phyloP scores from a whole-genome alignment of 1,140 invertebrate species.

The Alviniconcha marisindica region DNA sequence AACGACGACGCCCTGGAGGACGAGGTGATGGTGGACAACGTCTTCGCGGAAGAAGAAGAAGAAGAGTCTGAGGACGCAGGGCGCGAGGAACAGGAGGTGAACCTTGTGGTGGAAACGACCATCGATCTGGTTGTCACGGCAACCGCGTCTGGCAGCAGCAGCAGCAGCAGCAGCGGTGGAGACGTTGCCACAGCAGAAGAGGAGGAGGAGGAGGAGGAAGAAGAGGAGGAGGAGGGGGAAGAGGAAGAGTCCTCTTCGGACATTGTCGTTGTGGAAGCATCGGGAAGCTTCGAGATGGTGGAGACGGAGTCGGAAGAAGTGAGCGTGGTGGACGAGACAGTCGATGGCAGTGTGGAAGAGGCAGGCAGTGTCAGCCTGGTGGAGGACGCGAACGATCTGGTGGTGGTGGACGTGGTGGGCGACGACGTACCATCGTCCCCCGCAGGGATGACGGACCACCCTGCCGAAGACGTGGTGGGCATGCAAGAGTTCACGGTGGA shows the following conservation, averaged over 20 bases:
- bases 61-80: neutral
- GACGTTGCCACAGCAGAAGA: neutral
- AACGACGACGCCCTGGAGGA: neutral
- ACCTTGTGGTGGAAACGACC: neutral
- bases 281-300: too few relatives aligned
- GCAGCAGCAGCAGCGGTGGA: neutral
- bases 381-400: neutral
- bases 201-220: too few relatives aligned
- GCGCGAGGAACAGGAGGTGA: neutral
- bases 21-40: neutral
- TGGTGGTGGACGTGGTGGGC: slow-evolving; percentile 14
- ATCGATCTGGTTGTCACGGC: neutral
- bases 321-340: too few relatives aligned
- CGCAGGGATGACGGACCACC: too few relatives aligned
- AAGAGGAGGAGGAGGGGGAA: too few relatives aligned
- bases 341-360: too few relatives aligned
- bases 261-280: neutral
- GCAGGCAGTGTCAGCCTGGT: neutral
- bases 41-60: neutral
- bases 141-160: neutral
- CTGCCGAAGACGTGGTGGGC: too few relatives aligned
- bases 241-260: neutral
- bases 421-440: too few relatives aligned
- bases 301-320: too few relatives aligned
- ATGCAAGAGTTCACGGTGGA: too few relatives aligned